Evolutionary conservation across 2,797 vertebrate species (phyloP), one percentile per base, ranked within the genome.

Genomic region (Argya squamiceps): DNA sequence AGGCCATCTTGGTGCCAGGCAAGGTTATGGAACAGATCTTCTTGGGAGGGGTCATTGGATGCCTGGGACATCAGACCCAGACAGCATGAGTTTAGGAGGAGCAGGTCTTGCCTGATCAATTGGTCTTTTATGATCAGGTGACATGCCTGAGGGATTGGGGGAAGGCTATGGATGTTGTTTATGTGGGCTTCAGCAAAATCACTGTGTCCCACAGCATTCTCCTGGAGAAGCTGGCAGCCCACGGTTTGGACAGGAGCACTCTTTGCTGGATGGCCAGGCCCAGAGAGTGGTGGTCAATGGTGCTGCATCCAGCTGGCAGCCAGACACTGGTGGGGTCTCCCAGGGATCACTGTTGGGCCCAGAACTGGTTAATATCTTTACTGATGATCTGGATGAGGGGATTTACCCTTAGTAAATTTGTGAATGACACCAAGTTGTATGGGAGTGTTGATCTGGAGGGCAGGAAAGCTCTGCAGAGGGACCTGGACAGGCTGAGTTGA

Each of bases 241-340:
- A 6, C 0, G 2, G 12, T 27, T 64, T 23, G 43, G 22, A 5
- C 11, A 15, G 19, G 27, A 6, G 12, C 22, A 4, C 18, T 36
- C 22, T 41, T 12, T 2, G 4, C 13, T 71, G 37, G 27, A 17
- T 29, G 17, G 32, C 9, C 0, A 0, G 11, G 15, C 32, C 27
- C 36, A 50, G 32, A 7, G 27, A 12, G 5, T 12, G 13, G 11
- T 23, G 10, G 43, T 9, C 37, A 44, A 24, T 0, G 0, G 9
- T 29, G 23, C 58, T 43, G 16, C 32, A 24, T 21, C 27, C 16
- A 14, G 10, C 5, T 37, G 43, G 44, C 2, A 2, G 23, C 11
- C 37, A 43, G 43, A 2, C 30, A 47, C 26, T 10, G 1, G 10
- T 2, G 5, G 17, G 6, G 14, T 18, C 3, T 14, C 9, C 2